Evolutionary conservation across 2,888 invertebrate genomes (phyloP), one percentile per base, ranked within the genome.

Genomic region (Amblyjoppa fuscipennis): DNA sequence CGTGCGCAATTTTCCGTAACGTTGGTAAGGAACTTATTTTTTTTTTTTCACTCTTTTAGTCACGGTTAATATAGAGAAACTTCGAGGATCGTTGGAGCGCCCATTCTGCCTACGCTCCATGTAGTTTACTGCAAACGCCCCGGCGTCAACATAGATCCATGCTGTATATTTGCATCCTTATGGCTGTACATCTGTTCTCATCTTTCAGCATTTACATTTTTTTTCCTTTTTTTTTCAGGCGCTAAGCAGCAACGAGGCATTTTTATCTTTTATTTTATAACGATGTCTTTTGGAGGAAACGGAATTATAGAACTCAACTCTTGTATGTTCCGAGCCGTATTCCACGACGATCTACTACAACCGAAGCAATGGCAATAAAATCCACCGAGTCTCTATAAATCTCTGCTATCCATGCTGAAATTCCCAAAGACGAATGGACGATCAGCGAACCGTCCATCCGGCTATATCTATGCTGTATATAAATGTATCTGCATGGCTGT

Each of bases 1-100:
- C 61, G 51, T 45, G 78, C 49, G 38, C 73, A 74, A 83, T 78
- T 78, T 83, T 59, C 78, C 78, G 73, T 78, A 61, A 73, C 74
- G 38, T 73, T 45, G 49, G 66, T 68, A 61, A 64, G 38, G 28
- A 56, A 66, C 71, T 38, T 59, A 28, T 20, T 20, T 20, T 20
- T 20, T 66, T 81, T 82, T 66, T 77, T 82, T 41, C 71, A 53
- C 31, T 74, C 81, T 53, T 71, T 77, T 77, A 66, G 20, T 82
- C 71, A 64, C 66, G 53, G 20, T 41, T 41, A 41, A 7, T 41
- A 49, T 56, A 71, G 51, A 76, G 45, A 76, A 79, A 41, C 45
- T 53, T 78, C 70, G 64, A 56, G 78, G 69, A 83, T 68, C 79
- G 79, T 83, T 83, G 69, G 53, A 41, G 78, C 64, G 28, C 49